Conservation (phyloP, 1,140 invertebrate species). For the Achroia grisella region DNA sequence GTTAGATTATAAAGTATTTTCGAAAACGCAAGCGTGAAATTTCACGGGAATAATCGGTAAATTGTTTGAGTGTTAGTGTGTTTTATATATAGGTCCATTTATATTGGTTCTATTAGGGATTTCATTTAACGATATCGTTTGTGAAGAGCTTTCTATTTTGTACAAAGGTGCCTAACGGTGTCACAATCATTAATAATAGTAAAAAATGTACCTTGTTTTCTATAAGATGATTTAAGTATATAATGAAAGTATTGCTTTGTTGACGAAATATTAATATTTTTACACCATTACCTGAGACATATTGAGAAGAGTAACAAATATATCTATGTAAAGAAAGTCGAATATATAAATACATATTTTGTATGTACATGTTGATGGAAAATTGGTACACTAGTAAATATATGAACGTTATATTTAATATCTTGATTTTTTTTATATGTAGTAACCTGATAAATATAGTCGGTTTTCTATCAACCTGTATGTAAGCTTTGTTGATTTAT, state of each 20-base stretch:
- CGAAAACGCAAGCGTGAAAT: conserved; percentile 23
- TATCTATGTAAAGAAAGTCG: conserved; percentile 55
- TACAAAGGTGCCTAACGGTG: conserved; percentile 40
- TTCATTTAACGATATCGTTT: conserved; percentile 27
- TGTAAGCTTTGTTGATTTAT: conserved; percentile 64
- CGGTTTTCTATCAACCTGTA: background rate
- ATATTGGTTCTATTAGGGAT: conserved; percentile 8
- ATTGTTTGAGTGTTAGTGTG: conserved; percentile 19
- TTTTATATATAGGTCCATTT: conserved; percentile 2
- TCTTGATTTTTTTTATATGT: background rate
- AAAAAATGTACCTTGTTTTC: conserved; percentile 63
- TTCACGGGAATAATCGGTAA: conserved; percentile 25
- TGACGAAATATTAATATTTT: conserved; percentile 62
- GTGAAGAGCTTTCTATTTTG: conserved; percentile 59
- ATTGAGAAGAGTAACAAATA: conserved; percentile 54
- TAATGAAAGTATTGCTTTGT: conserved; percentile 64
- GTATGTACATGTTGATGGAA: conserved; percentile 39
- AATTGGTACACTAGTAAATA: conserved; percentile 4
- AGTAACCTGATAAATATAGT: background rate
- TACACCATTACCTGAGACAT: conserved; percentile 67
- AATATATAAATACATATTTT: conserved; percentile 62
- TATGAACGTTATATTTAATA: background rate
- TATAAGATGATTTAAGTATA: conserved; percentile 68
- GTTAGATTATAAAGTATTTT: conserved; percentile 33
- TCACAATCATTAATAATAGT: conserved; percentile 28